These are phyloP conservation scores for Hipparchia semele DNA, from an alignment of 2,888 invertebrate species.

Conservation along the genomic window DNA sequence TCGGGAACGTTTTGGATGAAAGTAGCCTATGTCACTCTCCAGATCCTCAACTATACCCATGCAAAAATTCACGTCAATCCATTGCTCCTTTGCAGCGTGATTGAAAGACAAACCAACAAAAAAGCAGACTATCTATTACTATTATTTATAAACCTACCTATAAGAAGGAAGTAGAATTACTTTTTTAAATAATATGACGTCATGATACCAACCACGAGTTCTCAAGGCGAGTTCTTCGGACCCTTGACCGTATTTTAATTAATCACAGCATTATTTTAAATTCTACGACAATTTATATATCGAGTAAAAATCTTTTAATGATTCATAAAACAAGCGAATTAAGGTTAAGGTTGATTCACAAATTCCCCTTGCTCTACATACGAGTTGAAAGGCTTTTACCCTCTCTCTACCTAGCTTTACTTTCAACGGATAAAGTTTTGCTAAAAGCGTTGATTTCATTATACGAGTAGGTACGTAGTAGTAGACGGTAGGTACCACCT, in stretches of 20 bases:
- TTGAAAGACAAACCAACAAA: too few relatives aligned
- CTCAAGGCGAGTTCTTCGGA: neutral
- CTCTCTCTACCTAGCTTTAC: constrained; percentile 18
- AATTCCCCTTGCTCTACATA: constrained; percentile 21
- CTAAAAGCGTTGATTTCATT: constrained; percentile 27
- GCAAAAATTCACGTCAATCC: too few relatives aligned
- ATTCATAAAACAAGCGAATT: constrained; percentile 1
- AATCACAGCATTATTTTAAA: neutral
- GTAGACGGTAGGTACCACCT: constrained; percentile 22
- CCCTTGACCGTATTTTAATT: neutral
- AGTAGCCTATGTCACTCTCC: too few relatives aligned
- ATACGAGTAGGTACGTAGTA: constrained; percentile 2
- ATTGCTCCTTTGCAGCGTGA: too few relatives aligned
- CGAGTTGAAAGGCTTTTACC: constrained; percentile 17
- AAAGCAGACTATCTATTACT: too few relatives aligned
- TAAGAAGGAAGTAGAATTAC: too few relatives aligned
- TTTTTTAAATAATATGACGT: neutral
- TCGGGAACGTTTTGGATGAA: too few relatives aligned
- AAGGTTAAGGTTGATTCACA: constrained; percentile 22
- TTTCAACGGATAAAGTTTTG: constrained; percentile 28
- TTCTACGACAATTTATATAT: neutral
- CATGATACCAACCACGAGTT: neutral
- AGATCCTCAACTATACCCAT: too few relatives aligned
- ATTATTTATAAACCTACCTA: too few relatives aligned
- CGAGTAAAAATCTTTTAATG: constrained; percentile 2